Base-by-base conservation (phyloP, 2,888 invertebrate genomes). In the Argyra leucocephala region DNA sequence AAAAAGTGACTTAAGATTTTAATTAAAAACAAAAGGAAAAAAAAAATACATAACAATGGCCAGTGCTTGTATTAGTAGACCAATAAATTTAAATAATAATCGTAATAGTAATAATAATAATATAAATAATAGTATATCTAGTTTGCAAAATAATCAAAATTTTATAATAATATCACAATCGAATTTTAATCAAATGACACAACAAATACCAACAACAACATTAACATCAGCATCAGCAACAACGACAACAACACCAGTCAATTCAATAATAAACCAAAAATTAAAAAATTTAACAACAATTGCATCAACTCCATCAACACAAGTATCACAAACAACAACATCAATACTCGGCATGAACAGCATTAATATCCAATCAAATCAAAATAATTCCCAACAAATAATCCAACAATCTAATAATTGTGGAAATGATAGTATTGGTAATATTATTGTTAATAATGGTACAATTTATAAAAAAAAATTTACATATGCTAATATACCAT, bases 401-500 rank as follows among this genome's bases (percentile, higher is more conserved):
- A 48, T 48, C 18, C 24, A 26, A 21, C 61, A 61, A 31, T 24
- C 61, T 31, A 61, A 24, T 15, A 59, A 59, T 23, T 59, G 48
- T 48, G 48, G 48, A 48, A 15, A 18, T 36, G 48, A 6, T 22
- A 64, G 58, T 61, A 64, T 57, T 61, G 15, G 6, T 6, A 37
- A 37, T 37, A 15, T 9, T 6, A 48, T 18, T 48, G 5, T 1
- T n/a, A 18, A 18, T 48, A 31, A 31, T 31, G 31, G 31, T 4
- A 31, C 9, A 0, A n/a, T 18, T 36, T 89, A 88, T 79, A 90
- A 88, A 77, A 85, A 89, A 76, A 88, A 86, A 81, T 85, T 86
- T 73, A 86, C 88, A 75, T 88, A 86, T 77, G 83, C 85, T 71
- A 83, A 86, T 73, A 86, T 86, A 76, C 87, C 87, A 26, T 88